phyloP scores from a whole-genome alignment of 2,888 invertebrate species.

The Trissonchulus sp. region DNA sequence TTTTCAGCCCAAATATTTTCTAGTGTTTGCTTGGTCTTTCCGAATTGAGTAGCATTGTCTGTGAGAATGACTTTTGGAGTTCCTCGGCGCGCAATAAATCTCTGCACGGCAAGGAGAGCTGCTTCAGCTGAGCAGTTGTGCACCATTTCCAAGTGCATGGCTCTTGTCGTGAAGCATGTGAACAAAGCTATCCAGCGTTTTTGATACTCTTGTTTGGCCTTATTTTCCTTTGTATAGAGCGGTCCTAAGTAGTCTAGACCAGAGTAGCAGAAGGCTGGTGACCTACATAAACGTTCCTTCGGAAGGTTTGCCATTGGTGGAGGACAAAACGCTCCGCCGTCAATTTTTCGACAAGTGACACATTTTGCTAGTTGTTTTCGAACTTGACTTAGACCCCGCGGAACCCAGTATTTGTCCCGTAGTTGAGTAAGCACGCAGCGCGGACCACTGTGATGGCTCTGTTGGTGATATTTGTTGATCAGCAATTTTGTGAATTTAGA shows the following conservation, averaged over 20 bases:
- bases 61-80: slow-evolving; percentile 46
- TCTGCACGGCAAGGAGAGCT: slow-evolving; percentile 46
- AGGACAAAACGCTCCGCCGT: background rate
- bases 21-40: slow-evolving; percentile 48
- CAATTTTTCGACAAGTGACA: background rate
- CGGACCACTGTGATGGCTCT: too few species aligned
- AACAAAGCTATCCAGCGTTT: slow-evolving; percentile 49
- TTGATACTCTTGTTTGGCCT: slow-evolving; percentile 36
- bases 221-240: slow-evolving; percentile 41
- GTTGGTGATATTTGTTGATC: too few species aligned
- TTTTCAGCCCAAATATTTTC: slow-evolving; percentile 30
- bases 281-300: background rate
- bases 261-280: slow-evolving; percentile 31
- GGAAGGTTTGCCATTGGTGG: background rate
- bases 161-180: slow-evolving; percentile 53
- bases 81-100: slow-evolving; percentile 49
- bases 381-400: background rate
- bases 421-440: too few species aligned
- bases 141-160: slow-evolving; percentile 52
- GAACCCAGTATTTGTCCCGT: background rate
- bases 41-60: slow-evolving; percentile 54
- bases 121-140: slow-evolving; percentile 42
- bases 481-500: too few species aligned
- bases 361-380: background rate
- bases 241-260: slow-evolving; percentile 54